Base-by-base conservation (phyloP, 2,113 vertebrate genomes). In the Megaceryle torquata region DNA sequence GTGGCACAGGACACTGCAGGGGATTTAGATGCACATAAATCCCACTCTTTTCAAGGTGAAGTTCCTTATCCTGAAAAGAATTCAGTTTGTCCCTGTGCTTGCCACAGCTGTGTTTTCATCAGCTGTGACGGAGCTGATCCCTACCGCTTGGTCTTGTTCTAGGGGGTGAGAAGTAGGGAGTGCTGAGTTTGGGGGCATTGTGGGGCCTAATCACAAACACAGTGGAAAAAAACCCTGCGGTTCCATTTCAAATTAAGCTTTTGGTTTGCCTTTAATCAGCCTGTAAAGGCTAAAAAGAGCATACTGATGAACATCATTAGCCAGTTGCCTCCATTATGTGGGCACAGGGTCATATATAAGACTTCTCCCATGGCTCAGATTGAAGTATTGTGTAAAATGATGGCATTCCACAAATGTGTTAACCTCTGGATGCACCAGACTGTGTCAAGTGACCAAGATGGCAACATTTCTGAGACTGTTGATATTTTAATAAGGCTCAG, bases 261-360 rank as follows among this genome's bases (percentile, higher is more conserved):
- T 79, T 83, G 31, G 31, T 93, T 86, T 86, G 60, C 6, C 28
- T 91, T 85, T 64, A 22, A 50, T 68, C 50, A 61, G 19, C 57
- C 19, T 88, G 88, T 69, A 82, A 85, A 82, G 53, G 48, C 81
- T 71, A n/a, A 35, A 74, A 91, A 39, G 44, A 75, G 85, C 69
- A 71, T 28, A 8, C 6, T 59, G 50, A 57, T 71, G 65, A 64
- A 22, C 5, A 9, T 5, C 26, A 25, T 35, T 60, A 76, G 57
- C 50, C 64, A 64, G 43, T 57, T 67, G 59, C 68, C 74, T 44
- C 63, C 29, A 9, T 76, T 53, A 9, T 20, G 41, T 50, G 67
- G 33, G 11, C 41, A 10, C 12, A n/a, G 82, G 85, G 68, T 68
- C 61, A 41, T 19, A 9, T 3, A 15, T 0, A 0, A 56, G 53